Conservation (phyloP, 2,888 invertebrate species). For the Watsonalla cultraria region DNA sequence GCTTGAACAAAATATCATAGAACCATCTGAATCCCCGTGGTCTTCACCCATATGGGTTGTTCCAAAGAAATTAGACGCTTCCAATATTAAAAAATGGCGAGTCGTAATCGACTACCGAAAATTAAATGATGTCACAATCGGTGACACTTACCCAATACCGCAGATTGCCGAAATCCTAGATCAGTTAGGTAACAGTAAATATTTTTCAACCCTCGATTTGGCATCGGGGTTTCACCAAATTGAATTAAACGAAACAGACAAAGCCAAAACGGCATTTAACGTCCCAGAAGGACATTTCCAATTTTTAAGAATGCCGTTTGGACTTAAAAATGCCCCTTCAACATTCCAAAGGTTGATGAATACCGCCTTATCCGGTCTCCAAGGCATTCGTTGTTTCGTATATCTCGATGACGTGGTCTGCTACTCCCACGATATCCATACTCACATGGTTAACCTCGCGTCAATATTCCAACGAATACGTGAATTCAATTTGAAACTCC, state of each 20-base stretch:
- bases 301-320: constrained; percentile 30
- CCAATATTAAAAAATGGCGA: too few species aligned
- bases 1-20: too few species aligned
- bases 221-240: not conserved
- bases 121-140: too few species aligned
- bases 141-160: too few species aligned
- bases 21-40: too few species aligned
- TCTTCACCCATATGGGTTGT: too few species aligned
- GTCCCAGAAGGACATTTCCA: constrained; percentile 26
- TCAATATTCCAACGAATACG: not conserved
- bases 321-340: constrained; percentile 26
- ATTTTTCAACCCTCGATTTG: not conserved
- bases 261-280: constrained; percentile 29
- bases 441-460: not conserved
- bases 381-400: constrained; percentile 21
- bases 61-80: too few species aligned
- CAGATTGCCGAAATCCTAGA: constrained; percentile 8
- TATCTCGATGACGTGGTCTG: constrained; percentile 33
- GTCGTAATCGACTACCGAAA: too few species aligned
- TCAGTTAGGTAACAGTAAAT: not conserved
- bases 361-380: constrained; percentile 19
- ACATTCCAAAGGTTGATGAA: constrained; percentile 34
- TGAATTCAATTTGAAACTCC: constrained; percentile 2
- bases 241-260: constrained; percentile 7
- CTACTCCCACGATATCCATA: not conserved